Evolutionary conservation across 2,888 invertebrate genomes (phyloP), one percentile per base, ranked within the genome.

Genomic region (Meiosimyza platycephala): DNA sequence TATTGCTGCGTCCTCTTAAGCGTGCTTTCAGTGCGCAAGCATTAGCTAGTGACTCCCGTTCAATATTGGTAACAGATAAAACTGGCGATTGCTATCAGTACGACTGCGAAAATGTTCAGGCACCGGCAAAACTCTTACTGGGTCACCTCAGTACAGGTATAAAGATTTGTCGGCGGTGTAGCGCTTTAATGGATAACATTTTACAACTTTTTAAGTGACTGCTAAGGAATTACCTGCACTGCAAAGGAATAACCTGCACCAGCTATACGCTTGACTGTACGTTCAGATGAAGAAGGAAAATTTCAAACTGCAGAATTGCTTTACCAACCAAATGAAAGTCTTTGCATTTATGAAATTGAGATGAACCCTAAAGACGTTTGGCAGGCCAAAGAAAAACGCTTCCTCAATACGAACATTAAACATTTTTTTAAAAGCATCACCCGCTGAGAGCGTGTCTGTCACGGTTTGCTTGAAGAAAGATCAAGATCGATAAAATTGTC

Each of bases 111-210:
- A 77, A 83, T n/a, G 60, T 77, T 4, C 71, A 88, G 12, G 85
- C 88, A 33, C 85, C 87, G 15, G 83, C 87, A 7, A 88, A 91
- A 11, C 87, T 89, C 5, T 89, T 95, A 75, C 85, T 97, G 18
- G 97, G 97, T 0, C 97, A 97, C 85, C 88, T 96, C 52, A 96
- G 97, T 78, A 93, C 97, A 88, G 89, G 97, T 0, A 84, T 91
- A 89, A 75, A 94, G 96, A 85, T 97, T 94, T 88, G 95, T 96
- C 0, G 92, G 92, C 18, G 91, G 91, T 55, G 84, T 95, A 72
- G 89, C 90, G 78, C 82, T 92, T 72, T 77, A 90, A n/a, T 76
- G 90, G 63, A 84, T 96, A 5, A 90, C 91, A 78, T 85, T 93
- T 72, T 96, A 95, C 95, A 88, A 94, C 78, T 94, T 79, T 55